Percentiles rank a stretch among this genome's conserved stretches.
These are phyloP conservation scores for Actenoides hombroni DNA, from an alignment of 2,113 vertebrate genomes.

Conservation along the genomic window DNA sequence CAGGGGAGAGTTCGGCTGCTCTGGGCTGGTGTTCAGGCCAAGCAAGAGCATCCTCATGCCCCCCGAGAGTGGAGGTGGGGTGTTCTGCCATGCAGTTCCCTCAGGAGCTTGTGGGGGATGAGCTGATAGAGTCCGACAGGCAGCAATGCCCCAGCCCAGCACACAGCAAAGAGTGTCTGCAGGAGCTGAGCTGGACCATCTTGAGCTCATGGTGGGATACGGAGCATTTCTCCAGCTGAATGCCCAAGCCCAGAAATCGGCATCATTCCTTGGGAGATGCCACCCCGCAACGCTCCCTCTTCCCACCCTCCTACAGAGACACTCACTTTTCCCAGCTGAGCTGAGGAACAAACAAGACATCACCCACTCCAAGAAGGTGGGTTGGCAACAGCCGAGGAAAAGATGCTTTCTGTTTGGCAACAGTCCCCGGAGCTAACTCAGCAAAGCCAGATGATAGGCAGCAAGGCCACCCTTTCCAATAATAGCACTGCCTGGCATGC, in stretches of 20 bases:
- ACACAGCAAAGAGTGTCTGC: background rate
- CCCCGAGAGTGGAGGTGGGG: background rate
- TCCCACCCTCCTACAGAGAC: conserved; percentile 43
- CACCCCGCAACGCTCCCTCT: background rate
- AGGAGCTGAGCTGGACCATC: background rate
- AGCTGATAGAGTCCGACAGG: fast-evolving
- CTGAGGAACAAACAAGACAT: conserved; percentile 45
- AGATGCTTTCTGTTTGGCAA: background rate
- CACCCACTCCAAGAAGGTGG: conserved; percentile 36
- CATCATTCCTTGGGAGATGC: background rate
- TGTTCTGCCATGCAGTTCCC: background rate
- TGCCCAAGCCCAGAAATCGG: fast-evolving
- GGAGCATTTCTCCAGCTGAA: background rate
- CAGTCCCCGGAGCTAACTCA: background rate
- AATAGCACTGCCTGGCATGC: background rate
- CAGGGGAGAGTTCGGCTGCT: background rate
- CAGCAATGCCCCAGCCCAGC: background rate
- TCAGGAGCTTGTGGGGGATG: fast-evolving
- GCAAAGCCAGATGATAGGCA: conserved; percentile 28
- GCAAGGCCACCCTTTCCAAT: conserved; percentile 1
- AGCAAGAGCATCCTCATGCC: background rate
- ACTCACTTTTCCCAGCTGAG: conserved; percentile 39
- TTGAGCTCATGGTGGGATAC: background rate
- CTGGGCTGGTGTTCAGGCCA: fast-evolving
- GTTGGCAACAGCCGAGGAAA: background rate